These are phyloP conservation scores for Laticauda colubrina DNA, from an alignment of 2,113 vertebrate species.

Conservation along the genomic window DNA sequence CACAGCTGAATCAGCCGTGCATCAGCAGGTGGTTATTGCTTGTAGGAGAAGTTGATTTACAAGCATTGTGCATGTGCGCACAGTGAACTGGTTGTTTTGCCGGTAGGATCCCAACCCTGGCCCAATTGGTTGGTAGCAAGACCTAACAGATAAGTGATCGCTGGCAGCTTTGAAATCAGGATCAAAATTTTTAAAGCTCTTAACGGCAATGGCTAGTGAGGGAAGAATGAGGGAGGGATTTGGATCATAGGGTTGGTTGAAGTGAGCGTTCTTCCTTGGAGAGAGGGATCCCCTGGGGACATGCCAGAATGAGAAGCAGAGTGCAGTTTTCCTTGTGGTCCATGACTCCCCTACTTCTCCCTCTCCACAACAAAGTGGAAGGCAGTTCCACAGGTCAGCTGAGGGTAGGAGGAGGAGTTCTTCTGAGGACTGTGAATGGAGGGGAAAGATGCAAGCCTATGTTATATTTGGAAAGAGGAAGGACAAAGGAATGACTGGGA, in stretches of 20 bases:
- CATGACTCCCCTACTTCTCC: background rate
- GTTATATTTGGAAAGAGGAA: background rate
- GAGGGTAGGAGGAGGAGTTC: background rate
- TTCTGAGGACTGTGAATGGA: background rate
- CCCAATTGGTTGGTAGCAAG: background rate
- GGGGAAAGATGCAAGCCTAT: background rate
- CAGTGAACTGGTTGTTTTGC: too few species aligned
- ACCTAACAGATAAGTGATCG: background rate
- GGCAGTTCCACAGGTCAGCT: background rate
- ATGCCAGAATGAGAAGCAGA: background rate
- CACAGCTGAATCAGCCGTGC: too few species aligned
- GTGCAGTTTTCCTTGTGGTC: background rate
- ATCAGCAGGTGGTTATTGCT: too few species aligned
- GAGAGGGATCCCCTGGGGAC: background rate
- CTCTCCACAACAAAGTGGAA: background rate
- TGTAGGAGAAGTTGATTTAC: too few species aligned
- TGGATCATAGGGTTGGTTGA: background rate
- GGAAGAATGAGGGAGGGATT: background rate
- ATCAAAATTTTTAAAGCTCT: background rate
- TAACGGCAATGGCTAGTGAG: background rate
- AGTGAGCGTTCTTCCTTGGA: too few species aligned
- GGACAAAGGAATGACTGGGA: background rate
- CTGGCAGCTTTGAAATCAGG: background rate
- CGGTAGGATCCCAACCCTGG: too few species aligned
- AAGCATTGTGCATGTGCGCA: too few species aligned